phyloP scores from a whole-genome alignment of 1,140 invertebrate species.

The Eupeodes corollae region DNA sequence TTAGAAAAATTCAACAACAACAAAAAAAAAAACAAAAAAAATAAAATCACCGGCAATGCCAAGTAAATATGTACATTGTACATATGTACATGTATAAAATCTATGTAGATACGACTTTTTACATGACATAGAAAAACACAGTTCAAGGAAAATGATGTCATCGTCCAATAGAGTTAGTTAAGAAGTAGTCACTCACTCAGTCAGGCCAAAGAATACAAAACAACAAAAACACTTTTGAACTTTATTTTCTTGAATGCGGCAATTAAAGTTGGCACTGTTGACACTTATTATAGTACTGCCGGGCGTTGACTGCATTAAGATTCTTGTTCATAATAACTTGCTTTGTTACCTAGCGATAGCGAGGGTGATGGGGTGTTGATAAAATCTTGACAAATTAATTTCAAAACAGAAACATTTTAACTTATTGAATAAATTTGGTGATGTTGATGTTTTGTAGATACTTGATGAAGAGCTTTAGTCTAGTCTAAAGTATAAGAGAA shows the following conservation, averaged over 20 bases:
- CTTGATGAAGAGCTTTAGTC: too few species aligned
- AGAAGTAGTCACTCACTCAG: background rate
- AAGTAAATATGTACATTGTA: too few species aligned
- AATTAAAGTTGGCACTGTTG: background rate
- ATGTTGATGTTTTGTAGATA: background rate
- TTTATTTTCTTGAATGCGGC: slow-evolving; percentile 1
- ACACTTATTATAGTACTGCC: background rate
- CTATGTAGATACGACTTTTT: background rate
- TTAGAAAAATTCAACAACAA: too few species aligned
- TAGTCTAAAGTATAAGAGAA: too few species aligned
- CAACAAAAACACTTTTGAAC: slow-evolving; percentile 5
- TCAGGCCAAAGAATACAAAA: background rate
- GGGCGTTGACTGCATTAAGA: background rate
- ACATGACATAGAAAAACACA: background rate
- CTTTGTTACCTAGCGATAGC: background rate
- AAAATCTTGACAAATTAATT: background rate
- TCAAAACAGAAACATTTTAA: background rate
- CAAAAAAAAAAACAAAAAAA: too few species aligned
- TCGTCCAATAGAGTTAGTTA: background rate
- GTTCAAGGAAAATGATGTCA: background rate
- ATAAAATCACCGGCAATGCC: too few species aligned
- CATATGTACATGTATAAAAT: too few species aligned
- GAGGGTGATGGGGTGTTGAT: background rate
- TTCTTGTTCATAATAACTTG: background rate
- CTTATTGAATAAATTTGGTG: background rate